Evolutionary conservation across 2,113 vertebrate species (phyloP).

Genomic region (Mirza zaza): DNA sequence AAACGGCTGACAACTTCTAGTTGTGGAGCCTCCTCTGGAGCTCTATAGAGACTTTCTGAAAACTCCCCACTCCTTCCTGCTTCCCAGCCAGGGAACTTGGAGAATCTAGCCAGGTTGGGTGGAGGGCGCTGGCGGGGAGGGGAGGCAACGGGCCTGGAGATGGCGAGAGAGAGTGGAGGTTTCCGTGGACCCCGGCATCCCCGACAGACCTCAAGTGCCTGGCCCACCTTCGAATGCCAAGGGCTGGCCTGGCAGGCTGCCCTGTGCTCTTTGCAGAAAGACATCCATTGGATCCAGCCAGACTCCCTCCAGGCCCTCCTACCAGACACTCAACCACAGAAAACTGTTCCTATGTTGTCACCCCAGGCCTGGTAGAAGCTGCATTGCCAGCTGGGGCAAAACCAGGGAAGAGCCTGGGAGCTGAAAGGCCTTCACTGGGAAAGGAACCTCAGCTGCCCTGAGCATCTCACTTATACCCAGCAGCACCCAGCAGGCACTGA

Average conservation of each 20-base stretch:
- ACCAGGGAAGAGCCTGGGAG: not conserved
- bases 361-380: not conserved
- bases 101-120: not conserved
- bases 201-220: not conserved
- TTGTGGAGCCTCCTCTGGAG: slow-evolving; percentile 73
- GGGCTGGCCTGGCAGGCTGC: not conserved
- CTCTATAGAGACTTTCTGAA: slow-evolving; percentile 64
- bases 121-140: not conserved
- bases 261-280: not conserved
- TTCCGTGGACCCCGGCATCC: not conserved
- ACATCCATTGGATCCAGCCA: not conserved
- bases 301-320: not conserved
- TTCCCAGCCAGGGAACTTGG: slow-evolving; percentile 59
- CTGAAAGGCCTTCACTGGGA: not conserved
- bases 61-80: slow-evolving; percentile 57
- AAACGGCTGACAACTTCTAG: slow-evolving; percentile 67
- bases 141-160: not conserved
- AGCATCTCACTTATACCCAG: not conserved
- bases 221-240: not conserved
- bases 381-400: not conserved
- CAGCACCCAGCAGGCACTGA: not conserved
- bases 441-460: not conserved
- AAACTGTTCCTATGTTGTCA: not conserved
- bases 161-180: not conserved
- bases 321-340: not conserved